A percentile compares a stretch with the other conserved stretches of the same genome.
phyloP scores from a whole-genome alignment of 2,888 invertebrate genomes.

The Chirona hameri region DNA sequence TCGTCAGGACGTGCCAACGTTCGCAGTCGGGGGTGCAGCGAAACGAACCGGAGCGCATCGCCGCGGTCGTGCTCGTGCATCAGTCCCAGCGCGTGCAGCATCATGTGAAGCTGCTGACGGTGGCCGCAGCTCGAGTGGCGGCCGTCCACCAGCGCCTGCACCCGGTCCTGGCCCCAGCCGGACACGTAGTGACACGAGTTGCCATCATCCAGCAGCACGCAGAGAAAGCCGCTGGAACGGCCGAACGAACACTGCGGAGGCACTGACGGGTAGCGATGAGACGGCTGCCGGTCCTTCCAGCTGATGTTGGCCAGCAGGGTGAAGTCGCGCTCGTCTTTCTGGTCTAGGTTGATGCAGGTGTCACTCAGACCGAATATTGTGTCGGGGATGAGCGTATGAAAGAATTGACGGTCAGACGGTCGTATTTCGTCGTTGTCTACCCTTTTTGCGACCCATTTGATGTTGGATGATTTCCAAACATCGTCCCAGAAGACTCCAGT shows the following conservation, averaged over 20 bases:
- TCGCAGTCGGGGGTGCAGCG: conserved; percentile 1
- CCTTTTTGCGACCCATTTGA: neutral
- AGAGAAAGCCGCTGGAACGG: conserved; percentile 13
- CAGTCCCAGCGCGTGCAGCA: neutral
- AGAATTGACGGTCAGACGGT: neutral
- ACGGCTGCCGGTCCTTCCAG: neutral
- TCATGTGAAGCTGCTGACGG: neutral
- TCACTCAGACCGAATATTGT: neutral
- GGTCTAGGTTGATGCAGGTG: neutral
- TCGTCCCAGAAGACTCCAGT: neutral
- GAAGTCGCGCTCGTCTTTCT: conserved; percentile 13
- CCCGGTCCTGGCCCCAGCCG: conserved; percentile 1
- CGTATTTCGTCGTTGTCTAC: neutral
- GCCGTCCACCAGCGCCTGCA: conserved; percentile 5
- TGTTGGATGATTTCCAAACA: neutral
- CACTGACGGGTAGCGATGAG: neutral
- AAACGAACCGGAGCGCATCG: neutral
- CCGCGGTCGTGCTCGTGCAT: conserved; percentile 25
- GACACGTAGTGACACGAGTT: conserved; percentile 1
- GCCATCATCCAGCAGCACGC: neutral
- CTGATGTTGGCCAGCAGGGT: neutral
- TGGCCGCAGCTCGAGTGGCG: neutral
- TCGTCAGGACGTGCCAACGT: neutral
- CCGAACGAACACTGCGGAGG: neutral
- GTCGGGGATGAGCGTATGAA: neutral